Evolutionary conservation across 2,113 vertebrate species (phyloP).

Genomic region (Fulica atra): DNA sequence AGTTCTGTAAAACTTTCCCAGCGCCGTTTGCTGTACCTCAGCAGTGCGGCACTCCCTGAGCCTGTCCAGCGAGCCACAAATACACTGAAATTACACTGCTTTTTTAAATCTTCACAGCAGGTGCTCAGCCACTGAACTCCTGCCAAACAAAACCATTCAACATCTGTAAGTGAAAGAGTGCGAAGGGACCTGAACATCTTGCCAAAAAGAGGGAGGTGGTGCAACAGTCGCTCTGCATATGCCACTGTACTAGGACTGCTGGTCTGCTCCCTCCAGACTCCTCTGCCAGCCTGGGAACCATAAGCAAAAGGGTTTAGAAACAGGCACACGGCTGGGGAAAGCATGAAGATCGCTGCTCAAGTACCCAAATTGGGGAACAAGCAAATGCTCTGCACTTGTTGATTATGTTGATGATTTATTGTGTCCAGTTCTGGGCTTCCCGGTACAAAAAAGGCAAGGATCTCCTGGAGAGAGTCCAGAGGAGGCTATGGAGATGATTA

Average conservation of each 20-base stretch:
- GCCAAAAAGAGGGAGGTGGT: not conserved
- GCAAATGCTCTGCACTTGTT: not conserved
- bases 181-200: not conserved
- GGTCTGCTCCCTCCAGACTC: not conserved
- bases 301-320: not conserved
- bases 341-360: not conserved
- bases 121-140: not conserved
- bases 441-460: too few relatives aligned
- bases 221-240: not conserved
- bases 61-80: not conserved
- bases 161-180: not conserved
- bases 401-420: not conserved
- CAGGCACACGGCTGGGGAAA: not conserved
- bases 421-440: too few relatives aligned
- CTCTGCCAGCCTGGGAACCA: not conserved
- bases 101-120: not conserved
- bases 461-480: too few relatives aligned
- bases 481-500: too few relatives aligned
- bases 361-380: not conserved
- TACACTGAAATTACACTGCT: too few relatives aligned
- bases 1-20: not conserved
- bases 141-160: not conserved
- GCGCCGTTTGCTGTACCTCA: not conserved
- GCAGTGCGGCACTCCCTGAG: rapidly evolving
- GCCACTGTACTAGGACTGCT: not conserved